These are phyloP conservation scores for Gastrophryne carolinensis DNA, from an alignment of 2,797 vertebrate genomes.

Conservation along the genomic window DNA sequence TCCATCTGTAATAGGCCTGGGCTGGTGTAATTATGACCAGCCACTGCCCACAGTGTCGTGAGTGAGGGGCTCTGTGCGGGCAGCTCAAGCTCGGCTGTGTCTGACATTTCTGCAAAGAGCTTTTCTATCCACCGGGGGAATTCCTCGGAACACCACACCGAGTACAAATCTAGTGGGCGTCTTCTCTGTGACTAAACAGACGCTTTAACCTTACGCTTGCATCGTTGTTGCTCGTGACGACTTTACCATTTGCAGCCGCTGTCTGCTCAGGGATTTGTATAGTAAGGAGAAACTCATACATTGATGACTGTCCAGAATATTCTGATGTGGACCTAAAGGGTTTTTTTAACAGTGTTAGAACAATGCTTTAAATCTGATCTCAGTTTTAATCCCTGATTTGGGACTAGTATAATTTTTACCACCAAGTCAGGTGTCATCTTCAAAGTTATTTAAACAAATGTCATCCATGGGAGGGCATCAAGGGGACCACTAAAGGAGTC, in stretches of 20 bases:
- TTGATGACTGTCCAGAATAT: too few relatives aligned
- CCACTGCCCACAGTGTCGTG: neutral
- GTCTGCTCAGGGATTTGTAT: neutral
- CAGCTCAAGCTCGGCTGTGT: neutral
- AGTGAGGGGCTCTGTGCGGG: neutral
- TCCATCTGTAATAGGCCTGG: slow-evolving; percentile 33
- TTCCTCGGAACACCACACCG: neutral
- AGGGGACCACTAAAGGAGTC: too few relatives aligned
- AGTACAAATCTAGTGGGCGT: slow-evolving; percentile 8
- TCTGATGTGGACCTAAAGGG: too few relatives aligned
- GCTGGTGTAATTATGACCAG: slow-evolving; percentile 2
- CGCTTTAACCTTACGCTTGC: neutral
- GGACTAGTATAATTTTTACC: too few relatives aligned
- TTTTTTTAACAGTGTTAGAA: too few relatives aligned
- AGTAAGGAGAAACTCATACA: too few relatives aligned
- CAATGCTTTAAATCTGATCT: too few relatives aligned
- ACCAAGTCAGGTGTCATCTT: too few relatives aligned
- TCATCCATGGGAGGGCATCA: too few relatives aligned
- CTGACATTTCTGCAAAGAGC: slow-evolving; percentile 33
- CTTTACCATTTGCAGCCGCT: neutral
- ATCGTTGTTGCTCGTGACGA: neutral
- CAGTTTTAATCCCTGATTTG: too few relatives aligned
- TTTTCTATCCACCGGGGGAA: slow-evolving; percentile 21
- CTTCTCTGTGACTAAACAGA: neutral
- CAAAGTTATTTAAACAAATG: too few relatives aligned